Evolutionary conservation across 2,888 invertebrate genomes (phyloP).

Genomic region (Morpho helenor): DNA sequence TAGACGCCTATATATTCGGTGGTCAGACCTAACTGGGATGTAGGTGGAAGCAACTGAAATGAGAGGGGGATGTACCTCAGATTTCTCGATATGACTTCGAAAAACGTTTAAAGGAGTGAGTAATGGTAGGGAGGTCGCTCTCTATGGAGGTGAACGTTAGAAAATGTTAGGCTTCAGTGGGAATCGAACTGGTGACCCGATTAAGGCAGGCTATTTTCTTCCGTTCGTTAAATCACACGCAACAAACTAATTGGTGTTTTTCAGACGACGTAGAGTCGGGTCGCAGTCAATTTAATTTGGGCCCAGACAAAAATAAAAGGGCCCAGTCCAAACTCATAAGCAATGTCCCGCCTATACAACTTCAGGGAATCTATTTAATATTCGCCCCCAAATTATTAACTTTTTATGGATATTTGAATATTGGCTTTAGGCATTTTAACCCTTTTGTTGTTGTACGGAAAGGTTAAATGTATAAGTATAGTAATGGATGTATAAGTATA

Average conservation of each 20-base stretch:
- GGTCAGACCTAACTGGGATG: no score
- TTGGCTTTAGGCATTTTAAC: constrained; percentile 35
- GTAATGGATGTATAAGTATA: no score
- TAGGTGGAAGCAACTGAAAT: no score
- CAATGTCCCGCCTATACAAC: constrained; percentile 59
- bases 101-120: no score
- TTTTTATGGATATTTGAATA: constrained; percentile 48
- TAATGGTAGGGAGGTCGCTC: no score
- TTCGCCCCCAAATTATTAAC: constrained; percentile 53
- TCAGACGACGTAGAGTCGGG: constrained; percentile 26
- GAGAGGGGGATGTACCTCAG: no score
- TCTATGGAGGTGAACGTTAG: no score
- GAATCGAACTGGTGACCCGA: no score
- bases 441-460: constrained; percentile 1
- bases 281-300: constrained; percentile 65
- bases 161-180: no score
- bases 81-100: no score
- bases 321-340: constrained; percentile 49
- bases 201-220: neutral
- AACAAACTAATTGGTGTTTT: constrained; percentile 17
- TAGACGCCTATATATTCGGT: no score
- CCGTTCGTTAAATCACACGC: constrained; percentile 1
- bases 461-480: neutral
- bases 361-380: constrained; percentile 53
- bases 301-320: constrained; percentile 63